Evolutionary conservation across 1,140 invertebrate genomes (phyloP), one percentile per base, ranked within the genome.

Genomic region (Aphelinus atriplicis): DNA sequence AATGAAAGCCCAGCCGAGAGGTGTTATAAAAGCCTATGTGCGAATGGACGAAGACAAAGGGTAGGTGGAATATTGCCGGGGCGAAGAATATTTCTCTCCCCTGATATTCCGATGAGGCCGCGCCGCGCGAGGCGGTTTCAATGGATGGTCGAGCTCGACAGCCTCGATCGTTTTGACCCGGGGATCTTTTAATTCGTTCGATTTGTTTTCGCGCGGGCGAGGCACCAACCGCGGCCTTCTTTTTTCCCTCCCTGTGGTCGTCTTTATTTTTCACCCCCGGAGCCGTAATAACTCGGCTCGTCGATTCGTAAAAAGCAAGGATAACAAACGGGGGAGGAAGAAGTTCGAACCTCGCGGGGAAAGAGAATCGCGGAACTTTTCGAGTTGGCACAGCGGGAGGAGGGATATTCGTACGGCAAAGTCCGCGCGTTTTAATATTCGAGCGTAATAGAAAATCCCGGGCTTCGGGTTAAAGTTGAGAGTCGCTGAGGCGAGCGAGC

Each of bases 91-190:
- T 81, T 79, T 78, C 73, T 73, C 72, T 67, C 58, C 78, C 70
- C 80, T 78, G 78, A 81, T 81, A 81, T 81, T 81, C 79, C 76
- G 76, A 77, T 77, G 78, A 78, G 68, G 80, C 26, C 26, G 26
- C 26, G 26, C 26, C 70, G 66, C 68, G 74, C 51, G 56, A 77
- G 46, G 7, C n/a, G 45, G 9, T 48, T 48, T 63, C 42, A 26
- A 26, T 26, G 26, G 26, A 26, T 26, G 26, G 26, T 26, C 26
- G 26, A 26, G 26, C 26, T 26, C 26, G 26, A 26, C 26, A 26
- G 26, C 26, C 26, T 26, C 26, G 26, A 26, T 26, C 26, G 26
- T 26, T 26, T 26, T 26, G 26, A 26, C 26, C 26, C 26, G 26
- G 26, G 26, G 26, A 26, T 26, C 26, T 26, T 26, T 26, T 26